Conservation (phyloP, 2,113 vertebrate genomes). For the Myrmecobius fasciatus region DNA sequence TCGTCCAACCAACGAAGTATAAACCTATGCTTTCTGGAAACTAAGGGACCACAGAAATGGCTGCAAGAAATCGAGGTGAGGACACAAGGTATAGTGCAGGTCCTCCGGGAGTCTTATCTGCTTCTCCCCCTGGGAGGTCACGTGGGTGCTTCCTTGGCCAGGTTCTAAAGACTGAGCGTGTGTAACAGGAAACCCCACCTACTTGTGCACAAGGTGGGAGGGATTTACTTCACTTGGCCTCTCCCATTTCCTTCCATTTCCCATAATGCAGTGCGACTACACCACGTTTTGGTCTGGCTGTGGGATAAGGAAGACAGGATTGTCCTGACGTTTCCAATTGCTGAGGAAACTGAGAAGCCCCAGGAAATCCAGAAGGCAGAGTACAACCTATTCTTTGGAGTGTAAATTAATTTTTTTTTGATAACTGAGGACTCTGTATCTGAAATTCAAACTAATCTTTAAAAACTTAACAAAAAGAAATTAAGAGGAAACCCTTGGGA, state of each 20-base stretch:
- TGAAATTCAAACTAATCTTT: neutral
- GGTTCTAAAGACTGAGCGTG: neutral
- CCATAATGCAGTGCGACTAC: neutral
- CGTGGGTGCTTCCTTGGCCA: neutral
- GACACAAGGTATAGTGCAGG: neutral
- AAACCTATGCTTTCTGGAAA: no score
- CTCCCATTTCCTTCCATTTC: neutral
- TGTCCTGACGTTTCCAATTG: neutral
- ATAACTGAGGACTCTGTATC: neutral
- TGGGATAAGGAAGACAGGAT: rapidly evolving
- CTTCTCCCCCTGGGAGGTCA: neutral
- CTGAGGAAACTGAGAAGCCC: neutral
- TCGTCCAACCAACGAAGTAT: no score
- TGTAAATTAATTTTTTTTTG: neutral
- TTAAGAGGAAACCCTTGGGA: neutral
- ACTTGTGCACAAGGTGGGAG: neutral
- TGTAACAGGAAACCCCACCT: neutral
- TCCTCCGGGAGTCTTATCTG: neutral
- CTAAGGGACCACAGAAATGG: no score
- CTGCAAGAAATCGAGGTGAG: neutral
- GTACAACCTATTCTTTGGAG: neutral
- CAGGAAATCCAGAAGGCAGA: neutral
- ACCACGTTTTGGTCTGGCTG: neutral
- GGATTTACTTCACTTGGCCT: neutral
- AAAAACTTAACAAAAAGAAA: neutral